Percentiles rank a stretch among this genome's conserved stretches.
These are phyloP conservation scores for Mobula hypostoma DNA, from an alignment of 2,113 vertebrate species.

Conservation along the genomic window DNA sequence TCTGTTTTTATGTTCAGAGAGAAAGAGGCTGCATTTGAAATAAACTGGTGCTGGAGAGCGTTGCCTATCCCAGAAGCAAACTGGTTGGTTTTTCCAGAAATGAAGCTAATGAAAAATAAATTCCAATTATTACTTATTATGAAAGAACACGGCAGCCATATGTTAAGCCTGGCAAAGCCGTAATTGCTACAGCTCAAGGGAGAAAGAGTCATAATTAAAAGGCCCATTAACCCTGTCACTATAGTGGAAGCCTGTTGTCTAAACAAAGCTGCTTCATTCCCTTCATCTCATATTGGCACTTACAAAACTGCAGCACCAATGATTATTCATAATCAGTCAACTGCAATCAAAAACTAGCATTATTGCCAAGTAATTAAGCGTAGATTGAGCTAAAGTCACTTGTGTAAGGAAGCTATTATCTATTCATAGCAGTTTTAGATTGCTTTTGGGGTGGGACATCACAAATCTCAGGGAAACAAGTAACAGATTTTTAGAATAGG, in stretches of 20 bases:
- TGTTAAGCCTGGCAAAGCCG: neutral
- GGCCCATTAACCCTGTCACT: constrained; percentile 29
- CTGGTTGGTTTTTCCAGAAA: neutral
- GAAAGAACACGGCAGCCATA: constrained; percentile 5
- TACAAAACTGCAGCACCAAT: neutral
- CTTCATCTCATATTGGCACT: constrained; percentile 13
- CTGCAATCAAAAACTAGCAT: neutral
- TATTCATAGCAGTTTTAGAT: neutral
- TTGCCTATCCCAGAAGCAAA: neutral
- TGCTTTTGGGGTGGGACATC: neutral
- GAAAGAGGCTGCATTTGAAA: neutral
- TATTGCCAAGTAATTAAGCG: constrained; percentile 9
- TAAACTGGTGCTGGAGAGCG: neutral
- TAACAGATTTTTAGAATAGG: neutral
- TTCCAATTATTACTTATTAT: constrained; percentile 18
- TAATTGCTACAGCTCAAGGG: neutral
- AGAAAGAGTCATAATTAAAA: neutral
- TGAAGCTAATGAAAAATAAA: constrained; percentile 14
- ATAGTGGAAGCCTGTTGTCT: neutral
- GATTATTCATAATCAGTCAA: neutral
- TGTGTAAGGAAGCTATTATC: neutral
- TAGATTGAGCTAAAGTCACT: constrained; percentile 1
- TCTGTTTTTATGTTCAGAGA: neutral
- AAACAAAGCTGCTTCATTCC: neutral
- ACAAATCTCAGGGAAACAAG: neutral